phyloP scores from a whole-genome alignment of 2,888 invertebrate species.

The Ceramica pisi region DNA sequence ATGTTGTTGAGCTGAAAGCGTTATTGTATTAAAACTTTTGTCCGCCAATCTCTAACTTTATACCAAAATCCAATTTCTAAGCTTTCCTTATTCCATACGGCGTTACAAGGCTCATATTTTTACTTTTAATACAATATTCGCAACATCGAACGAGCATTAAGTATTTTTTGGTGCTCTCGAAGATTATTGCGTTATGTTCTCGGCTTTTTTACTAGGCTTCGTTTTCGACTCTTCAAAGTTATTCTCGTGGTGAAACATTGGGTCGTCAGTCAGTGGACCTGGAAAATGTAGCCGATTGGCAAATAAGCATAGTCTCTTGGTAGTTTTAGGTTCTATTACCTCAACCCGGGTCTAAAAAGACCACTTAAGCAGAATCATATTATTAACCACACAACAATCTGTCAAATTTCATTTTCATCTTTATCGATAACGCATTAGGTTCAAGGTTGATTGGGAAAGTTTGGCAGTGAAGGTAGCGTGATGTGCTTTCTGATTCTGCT shows the following conservation, averaged over 20 bases:
- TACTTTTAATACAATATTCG: slow-evolving; percentile 58
- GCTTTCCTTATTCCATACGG: slow-evolving; percentile 46
- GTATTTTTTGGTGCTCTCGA: slow-evolving; percentile 18
- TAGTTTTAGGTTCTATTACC: too few species aligned
- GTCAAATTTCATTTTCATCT: too few species aligned
- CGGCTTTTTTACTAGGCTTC: background rate
- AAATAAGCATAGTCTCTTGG: too few species aligned
- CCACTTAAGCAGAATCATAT: too few species aligned
- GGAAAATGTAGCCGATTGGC: too few species aligned
- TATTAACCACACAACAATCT: too few species aligned
- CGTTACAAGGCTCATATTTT: slow-evolving; percentile 54
- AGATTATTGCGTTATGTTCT: slow-evolving; percentile 26
- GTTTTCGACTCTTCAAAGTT: background rate
- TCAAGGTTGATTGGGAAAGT: too few species aligned
- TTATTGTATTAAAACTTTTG: slow-evolving; percentile 62
- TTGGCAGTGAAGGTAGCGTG: too few species aligned
- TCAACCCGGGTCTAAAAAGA: too few species aligned
- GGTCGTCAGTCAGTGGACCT: background rate
- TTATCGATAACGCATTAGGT: too few species aligned
- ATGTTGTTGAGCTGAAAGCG: slow-evolving; percentile 44
- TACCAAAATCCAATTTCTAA: slow-evolving; percentile 60
- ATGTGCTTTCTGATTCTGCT: too few species aligned
- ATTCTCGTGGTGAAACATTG: background rate
- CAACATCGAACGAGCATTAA: slow-evolving; percentile 52
- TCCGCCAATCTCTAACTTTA: slow-evolving; percentile 49